Percentiles rank a stretch among this genome's conserved stretches.
Evolutionary conservation across 2,113 vertebrate species (phyloP).

Genomic region (Corythornis cristatus): DNA sequence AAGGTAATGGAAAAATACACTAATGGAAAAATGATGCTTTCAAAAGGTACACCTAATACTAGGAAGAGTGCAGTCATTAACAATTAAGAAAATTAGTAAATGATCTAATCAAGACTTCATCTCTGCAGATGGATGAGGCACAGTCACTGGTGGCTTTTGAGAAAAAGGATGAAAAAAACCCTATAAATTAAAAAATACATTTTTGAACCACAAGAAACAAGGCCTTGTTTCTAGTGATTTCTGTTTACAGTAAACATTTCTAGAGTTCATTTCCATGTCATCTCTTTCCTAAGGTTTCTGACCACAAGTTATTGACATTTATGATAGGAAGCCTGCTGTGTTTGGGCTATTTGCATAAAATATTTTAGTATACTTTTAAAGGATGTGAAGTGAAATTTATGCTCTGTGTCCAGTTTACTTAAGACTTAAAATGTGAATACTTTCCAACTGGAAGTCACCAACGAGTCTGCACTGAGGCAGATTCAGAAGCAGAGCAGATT

Average conservation of each 20-base stretch:
- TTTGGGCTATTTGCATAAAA: background rate
- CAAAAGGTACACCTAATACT: background rate
- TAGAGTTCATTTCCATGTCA: background rate
- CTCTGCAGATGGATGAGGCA: background rate
- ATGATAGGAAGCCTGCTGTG: background rate
- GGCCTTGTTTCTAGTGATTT: background rate
- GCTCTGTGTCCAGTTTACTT: background rate
- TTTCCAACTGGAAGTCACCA: background rate
- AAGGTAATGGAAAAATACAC: background rate
- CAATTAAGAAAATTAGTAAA: background rate
- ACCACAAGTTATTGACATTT: background rate
- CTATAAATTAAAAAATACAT: too few relatives aligned
- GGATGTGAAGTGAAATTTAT: background rate
- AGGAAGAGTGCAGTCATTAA: background rate
- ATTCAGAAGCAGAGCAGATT: conserved; percentile 34
- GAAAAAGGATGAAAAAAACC: background rate
- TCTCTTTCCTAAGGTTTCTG: background rate
- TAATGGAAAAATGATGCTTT: background rate
- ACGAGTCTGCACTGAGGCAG: background rate
- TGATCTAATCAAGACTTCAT: background rate
- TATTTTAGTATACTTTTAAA: background rate
- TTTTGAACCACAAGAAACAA: background rate
- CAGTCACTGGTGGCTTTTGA: background rate
- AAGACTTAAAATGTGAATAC: background rate
- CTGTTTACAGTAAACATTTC: background rate